Percentiles rank a stretch among this genome's conserved stretches.
Conservation (phyloP, 1,140 invertebrate genomes). For the Saccostrea glomerata region DNA sequence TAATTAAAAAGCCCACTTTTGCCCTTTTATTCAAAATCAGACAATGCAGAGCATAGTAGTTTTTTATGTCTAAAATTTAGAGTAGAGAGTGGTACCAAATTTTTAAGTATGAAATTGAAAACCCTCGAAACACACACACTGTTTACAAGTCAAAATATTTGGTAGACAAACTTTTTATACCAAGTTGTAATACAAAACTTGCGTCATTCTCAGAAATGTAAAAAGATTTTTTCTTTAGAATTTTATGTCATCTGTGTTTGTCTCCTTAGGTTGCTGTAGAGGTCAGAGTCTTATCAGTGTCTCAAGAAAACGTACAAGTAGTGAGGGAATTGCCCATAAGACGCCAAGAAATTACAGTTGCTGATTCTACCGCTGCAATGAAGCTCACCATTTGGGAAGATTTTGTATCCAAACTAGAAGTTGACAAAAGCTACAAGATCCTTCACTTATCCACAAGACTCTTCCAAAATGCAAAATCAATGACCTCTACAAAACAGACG, state of each 20-base stretch:
- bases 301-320: background rate
- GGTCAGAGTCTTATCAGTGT: constrained; percentile 4
- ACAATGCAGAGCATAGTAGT: background rate
- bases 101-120: background rate
- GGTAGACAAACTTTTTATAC: background rate
- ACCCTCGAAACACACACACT: background rate
- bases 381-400: constrained; percentile 3
- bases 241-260: background rate
- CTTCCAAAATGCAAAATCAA: background rate
- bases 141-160: constrained; percentile 3
- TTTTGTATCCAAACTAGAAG: background rate
- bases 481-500: background rate
- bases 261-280: constrained; percentile 4
- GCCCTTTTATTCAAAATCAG: background rate
- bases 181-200: background rate
- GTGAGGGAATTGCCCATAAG: constrained; percentile 1
- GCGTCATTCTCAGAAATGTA: background rate
- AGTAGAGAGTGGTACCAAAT: background rate
- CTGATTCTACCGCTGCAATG: constrained; percentile 3
- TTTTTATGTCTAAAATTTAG: background rate
- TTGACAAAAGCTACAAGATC: constrained; percentile 7
- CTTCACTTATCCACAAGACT: constrained; percentile 5
- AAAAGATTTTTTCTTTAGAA: background rate
- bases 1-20: too few relatives aligned
- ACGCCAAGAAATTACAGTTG: constrained; percentile 4